A percentile compares a stretch with the other conserved stretches of the same genome.
These are phyloP conservation scores for Tolypeutes matacus DNA, from an alignment of 2,797 vertebrate species.

Conservation along the genomic window DNA sequence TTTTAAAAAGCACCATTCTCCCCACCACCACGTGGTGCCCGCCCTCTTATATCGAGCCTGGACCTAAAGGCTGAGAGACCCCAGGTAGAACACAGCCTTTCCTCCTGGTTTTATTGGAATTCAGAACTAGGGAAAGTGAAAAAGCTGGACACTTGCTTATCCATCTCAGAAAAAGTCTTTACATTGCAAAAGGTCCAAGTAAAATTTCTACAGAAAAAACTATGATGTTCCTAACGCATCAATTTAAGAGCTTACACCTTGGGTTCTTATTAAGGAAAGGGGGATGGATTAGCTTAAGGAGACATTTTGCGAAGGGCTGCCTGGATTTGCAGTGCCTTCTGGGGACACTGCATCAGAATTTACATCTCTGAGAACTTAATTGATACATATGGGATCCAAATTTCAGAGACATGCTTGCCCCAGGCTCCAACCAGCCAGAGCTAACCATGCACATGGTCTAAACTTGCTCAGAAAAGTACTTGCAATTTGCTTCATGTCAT, in stretches of 20 bases:
- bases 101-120: no score
- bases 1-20: no score
- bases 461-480: background rate
- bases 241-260: background rate
- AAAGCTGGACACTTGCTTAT: background rate
- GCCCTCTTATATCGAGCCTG: no score
- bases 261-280: background rate
- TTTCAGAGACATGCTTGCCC: background rate
- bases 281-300: background rate
- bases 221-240: background rate
- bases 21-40: accelerated
- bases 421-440: background rate
- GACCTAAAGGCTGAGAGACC: background rate
- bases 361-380: background rate
- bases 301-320: background rate
- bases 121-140: background rate
- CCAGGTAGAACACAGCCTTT: no score
- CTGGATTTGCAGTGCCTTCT: background rate
- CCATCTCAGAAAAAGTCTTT: no score
- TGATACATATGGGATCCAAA: background rate
- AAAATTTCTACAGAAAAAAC: background rate
- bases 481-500: background rate
- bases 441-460: background rate
- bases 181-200: background rate
- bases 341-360: background rate